A percentile compares a stretch with the other conserved stretches of the same genome.
Conservation (phyloP, 2,888 invertebrate genomes). For the Tetropium fuscum region DNA sequence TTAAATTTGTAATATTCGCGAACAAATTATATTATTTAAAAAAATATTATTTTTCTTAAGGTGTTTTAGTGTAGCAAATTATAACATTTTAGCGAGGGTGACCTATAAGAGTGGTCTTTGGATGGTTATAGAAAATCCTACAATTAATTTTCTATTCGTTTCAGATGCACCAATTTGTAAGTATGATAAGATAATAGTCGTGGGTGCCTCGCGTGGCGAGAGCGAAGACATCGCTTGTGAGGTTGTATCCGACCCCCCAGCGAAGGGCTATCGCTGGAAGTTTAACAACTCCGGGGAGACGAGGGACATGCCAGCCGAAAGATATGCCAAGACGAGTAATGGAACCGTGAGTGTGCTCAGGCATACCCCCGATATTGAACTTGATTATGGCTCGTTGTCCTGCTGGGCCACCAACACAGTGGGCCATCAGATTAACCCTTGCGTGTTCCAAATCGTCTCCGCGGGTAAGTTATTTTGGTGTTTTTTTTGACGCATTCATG, state of each 20-base stretch:
- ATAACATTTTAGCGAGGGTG: too few species aligned
- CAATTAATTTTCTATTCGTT: constrained; percentile 38
- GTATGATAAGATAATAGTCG: constrained; percentile 81
- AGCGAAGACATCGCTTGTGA: constrained; percentile 88
- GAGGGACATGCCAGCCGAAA: constrained; percentile 82
- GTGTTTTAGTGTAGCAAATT: too few species aligned
- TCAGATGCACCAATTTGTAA: constrained; percentile 88
- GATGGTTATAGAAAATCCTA: too few species aligned
- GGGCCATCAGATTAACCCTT: constrained; percentile 85
- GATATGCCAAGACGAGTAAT: constrained; percentile 78
- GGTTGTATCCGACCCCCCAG: constrained; percentile 93
- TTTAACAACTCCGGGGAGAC: constrained; percentile 95
- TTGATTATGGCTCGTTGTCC: constrained; percentile 90
- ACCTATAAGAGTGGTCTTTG: too few species aligned
- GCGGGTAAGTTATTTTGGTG: constrained; percentile 79
- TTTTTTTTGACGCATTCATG: too few species aligned
- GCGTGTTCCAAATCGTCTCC: constrained; percentile 89
- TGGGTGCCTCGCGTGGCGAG: constrained; percentile 91
- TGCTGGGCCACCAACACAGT: constrained; percentile 89
- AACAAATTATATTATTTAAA: too few species aligned
- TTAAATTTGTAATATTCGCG: too few species aligned
- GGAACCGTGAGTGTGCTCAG: constrained; percentile 80
- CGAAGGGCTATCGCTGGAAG: constrained; percentile 92
- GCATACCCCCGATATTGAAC: constrained; percentile 71
- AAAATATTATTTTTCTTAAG: too few species aligned